A percentile compares a stretch with the other conserved stretches of the same genome.
Conservation (phyloP, 2,113 vertebrate species). For the Pyxicephalus adspersus region DNA sequence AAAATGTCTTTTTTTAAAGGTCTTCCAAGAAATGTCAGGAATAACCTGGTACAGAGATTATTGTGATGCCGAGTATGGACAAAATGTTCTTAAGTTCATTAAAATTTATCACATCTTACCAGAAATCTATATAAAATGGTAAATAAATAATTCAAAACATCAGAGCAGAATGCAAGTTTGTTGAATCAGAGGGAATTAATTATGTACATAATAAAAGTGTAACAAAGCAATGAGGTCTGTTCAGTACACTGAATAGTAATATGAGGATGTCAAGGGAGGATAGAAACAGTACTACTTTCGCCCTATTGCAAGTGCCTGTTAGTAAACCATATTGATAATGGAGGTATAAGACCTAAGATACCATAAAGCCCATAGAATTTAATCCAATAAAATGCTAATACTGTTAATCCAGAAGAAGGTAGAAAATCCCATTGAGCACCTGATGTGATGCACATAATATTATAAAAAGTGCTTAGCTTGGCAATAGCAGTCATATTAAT, state of each 20-base stretch:
- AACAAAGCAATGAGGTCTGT: constrained; percentile 32
- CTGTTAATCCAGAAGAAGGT: too few species aligned
- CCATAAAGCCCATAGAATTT: too few species aligned
- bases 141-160: constrained; percentile 45
- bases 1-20: neutral
- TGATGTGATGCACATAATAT: too few species aligned
- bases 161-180: constrained; percentile 39
- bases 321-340: neutral
- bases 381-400: too few species aligned
- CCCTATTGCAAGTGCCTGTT: neutral
- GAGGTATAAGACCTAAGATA: too few species aligned
- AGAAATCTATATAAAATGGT: constrained; percentile 40
- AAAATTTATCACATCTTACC: constrained; percentile 37
- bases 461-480: too few species aligned
- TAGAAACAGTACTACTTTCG: constrained; percentile 6
- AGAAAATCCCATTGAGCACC: too few species aligned
- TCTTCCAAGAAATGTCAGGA: neutral
- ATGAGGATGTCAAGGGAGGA: constrained; percentile 25
- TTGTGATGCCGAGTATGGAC: neutral
- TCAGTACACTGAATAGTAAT: constrained; percentile 15
- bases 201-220: constrained; percentile 46
- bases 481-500: too few species aligned
- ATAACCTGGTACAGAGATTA: neutral
- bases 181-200: constrained; percentile 45
- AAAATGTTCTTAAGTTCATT: constrained; percentile 24